phyloP scores from a whole-genome alignment of 2,797 vertebrate species.

The Acanthurus tractus region DNA sequence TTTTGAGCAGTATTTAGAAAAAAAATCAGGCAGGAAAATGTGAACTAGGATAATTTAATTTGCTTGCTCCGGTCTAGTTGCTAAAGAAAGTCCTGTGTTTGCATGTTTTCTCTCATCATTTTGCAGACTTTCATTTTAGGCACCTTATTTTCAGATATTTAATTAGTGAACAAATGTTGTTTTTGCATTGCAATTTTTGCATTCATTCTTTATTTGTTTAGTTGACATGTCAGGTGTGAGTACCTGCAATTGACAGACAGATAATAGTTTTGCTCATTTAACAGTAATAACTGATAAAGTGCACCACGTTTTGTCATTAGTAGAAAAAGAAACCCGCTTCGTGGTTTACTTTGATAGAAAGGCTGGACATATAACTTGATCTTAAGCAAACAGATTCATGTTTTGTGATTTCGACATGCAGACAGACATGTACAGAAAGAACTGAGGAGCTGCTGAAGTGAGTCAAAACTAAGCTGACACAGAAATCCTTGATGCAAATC shows the following conservation, averaged over 20 bases:
- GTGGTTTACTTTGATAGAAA: constrained; percentile 15
- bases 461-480: background rate
- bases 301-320: constrained; percentile 21
- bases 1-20: constrained; percentile 44
- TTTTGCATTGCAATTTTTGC: constrained; percentile 26
- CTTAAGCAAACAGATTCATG: constrained; percentile 8
- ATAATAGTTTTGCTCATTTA: background rate
- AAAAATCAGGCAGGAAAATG: constrained; percentile 20
- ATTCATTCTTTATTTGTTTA: constrained; percentile 28
- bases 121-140: constrained; percentile 51
- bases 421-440: background rate
- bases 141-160: constrained; percentile 4
- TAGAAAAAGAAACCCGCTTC: constrained; percentile 9
- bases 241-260: constrained; percentile 9
- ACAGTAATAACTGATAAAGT: constrained; percentile 38
- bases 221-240: constrained; percentile 6
- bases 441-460: constrained; percentile 11
- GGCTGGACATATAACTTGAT: constrained; percentile 29
- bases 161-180: constrained; percentile 22
- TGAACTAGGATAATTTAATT: constrained; percentile 40
- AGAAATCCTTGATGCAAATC: constrained; percentile 6
- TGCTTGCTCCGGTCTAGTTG: constrained; percentile 20
- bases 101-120: constrained; percentile 56
- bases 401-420: background rate
- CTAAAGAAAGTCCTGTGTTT: constrained; percentile 31